A percentile compares a stretch with the other conserved stretches of the same genome.
Conservation (phyloP, 1,140 invertebrate genomes). For the Arctopsyche grandis region DNA sequence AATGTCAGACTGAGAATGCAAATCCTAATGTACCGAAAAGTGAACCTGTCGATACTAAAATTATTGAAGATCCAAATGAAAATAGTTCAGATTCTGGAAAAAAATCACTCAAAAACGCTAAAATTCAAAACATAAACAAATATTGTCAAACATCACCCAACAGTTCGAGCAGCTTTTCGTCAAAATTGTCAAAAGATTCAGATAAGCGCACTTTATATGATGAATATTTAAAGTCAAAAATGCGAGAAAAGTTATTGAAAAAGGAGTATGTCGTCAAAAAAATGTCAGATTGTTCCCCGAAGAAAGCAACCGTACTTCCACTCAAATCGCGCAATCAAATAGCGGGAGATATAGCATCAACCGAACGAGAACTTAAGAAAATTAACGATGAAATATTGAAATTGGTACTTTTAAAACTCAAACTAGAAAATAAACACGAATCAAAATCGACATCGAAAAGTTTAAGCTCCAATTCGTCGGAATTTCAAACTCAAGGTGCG, state of each 20-base stretch:
- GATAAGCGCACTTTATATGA: conserved; percentile 61
- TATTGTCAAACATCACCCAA: conserved; percentile 15
- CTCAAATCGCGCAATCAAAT: background rate
- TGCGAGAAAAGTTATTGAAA: conserved; percentile 60
- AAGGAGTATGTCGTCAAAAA: conserved; percentile 47
- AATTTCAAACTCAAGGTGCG: background rate
- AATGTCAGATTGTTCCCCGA: background rate
- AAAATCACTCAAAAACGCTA: background rate
- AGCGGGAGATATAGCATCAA: conserved; percentile 10
- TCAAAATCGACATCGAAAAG: background rate
- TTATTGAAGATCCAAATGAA: background rate
- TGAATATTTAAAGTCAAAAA: conserved; percentile 61
- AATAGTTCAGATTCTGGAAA: background rate
- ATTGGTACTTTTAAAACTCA: conserved; percentile 43
- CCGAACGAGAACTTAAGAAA: conserved; percentile 21
- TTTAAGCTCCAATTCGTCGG: background rate
- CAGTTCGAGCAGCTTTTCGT: conserved; percentile 10
- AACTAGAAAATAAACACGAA: conserved; percentile 46
- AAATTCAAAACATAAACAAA: background rate
- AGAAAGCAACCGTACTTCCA: background rate
- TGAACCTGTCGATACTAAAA: background rate
- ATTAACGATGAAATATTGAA: conserved; percentile 49
- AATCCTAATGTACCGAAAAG: background rate
- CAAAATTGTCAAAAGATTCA: conserved; percentile 51
- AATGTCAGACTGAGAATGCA: conserved; percentile 13